Conservation (phyloP, 2,113 vertebrate species). For the Accipiter cooperii region DNA sequence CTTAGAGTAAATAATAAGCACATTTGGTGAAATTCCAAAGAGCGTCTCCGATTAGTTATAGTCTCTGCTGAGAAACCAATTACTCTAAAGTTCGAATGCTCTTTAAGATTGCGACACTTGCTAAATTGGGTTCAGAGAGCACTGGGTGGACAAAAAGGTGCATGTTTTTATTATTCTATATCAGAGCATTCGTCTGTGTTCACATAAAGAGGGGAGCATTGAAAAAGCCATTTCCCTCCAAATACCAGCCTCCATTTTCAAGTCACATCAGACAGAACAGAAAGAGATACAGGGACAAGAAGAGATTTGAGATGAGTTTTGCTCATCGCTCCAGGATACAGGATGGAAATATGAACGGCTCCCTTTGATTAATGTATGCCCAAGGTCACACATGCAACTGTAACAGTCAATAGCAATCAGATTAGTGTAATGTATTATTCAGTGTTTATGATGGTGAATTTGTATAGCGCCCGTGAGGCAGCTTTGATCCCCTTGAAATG, state of each 20-base stretch:
- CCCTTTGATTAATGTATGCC: slow-evolving; percentile 59
- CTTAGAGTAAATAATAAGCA: slow-evolving; percentile 26
- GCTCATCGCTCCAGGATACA: not conserved
- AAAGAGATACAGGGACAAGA: not conserved
- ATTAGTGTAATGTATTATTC: slow-evolving; percentile 70
- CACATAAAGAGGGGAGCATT: not conserved
- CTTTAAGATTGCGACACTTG: not conserved
- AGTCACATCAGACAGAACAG: not conserved
- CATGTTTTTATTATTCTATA: not conserved
- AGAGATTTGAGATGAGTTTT: slow-evolving; percentile 12
- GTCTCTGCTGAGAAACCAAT: slow-evolving; percentile 33
- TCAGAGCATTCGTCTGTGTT: rapidly evolving
- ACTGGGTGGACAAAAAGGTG: not conserved
- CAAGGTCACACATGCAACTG: slow-evolving; percentile 53
- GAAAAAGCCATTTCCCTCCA: not conserved
- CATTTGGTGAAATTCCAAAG: not conserved
- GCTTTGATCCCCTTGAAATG: slow-evolving; percentile 51
- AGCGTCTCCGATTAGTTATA: not conserved
- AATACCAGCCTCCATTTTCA: not conserved
- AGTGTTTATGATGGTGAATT: slow-evolving; percentile 63
- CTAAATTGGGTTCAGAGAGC: slow-evolving; percentile 41
- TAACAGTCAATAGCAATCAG: slow-evolving; percentile 64
- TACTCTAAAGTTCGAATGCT: not conserved
- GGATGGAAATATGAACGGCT: not conserved
- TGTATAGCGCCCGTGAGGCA: slow-evolving; percentile 37